Base-by-base conservation (phyloP, 2,113 vertebrate genomes). In the Petaurus breviceps region DNA sequence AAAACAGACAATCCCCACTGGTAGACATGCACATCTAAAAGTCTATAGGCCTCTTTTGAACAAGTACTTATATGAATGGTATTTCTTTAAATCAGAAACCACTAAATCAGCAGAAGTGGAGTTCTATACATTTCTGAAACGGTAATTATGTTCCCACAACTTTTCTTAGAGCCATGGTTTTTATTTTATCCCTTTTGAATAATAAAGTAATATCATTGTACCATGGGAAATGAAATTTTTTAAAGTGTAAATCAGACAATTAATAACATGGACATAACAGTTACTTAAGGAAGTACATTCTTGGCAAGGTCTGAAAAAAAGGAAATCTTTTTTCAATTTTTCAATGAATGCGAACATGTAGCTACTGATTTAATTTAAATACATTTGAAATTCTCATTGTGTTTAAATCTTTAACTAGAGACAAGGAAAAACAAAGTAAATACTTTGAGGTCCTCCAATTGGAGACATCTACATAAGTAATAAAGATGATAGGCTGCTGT, bases 291-390 rank as follows among this genome's bases (percentile, higher is more conserved):
- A 98, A 97, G 90, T 93, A 96, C 94, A 97, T 94, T 51, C 93
- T 95, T 95, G 96, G 84, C 92, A 95, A 94, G 96, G 94, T 95
- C 96, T 97, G 95, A 95, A 96, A 93, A 57, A 97, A 95, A 93
- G 94, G 96, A 77, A 68, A 96, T 37, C 54, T 55, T 0, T 96
- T 95, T 97, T 95, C 91, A 97, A 96, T 92, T 97, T 97, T 97
- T 91, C 95, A 92, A 92, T 96, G 97, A 92, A 92, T 98, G 97
- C 93, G 92, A 91, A 93, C 93, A 98, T 96, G 96, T 98, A 96
- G 94, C 46, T 46, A 94, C 55, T 92, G 92, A 96, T 98, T 98
- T 96, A 53, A 95, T 96, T 93, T 96, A 98, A 92, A 97, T 98
- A 96, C 53, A 96, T 90, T 95, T 95, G 93, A 89, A 96, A 97